These are phyloP conservation scores for Anas platyrhynchos DNA, from an alignment of 2,113 vertebrate genomes.

Conservation along the genomic window DNA sequence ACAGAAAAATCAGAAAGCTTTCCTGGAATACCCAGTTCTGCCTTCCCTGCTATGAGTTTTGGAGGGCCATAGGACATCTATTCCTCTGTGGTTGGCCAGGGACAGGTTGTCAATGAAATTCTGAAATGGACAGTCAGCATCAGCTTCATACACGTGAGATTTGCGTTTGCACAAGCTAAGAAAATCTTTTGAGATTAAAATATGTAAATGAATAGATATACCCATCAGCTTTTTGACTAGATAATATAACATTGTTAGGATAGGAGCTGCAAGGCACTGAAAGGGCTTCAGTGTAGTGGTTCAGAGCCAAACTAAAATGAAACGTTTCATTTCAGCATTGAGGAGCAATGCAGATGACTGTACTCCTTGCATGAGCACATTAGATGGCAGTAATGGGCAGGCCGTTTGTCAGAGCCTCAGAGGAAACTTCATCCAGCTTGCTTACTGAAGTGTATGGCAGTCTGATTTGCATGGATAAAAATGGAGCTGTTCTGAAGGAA, in stretches of 20 bases:
- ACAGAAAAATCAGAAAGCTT: background rate
- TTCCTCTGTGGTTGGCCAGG: background rate
- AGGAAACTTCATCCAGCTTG: background rate
- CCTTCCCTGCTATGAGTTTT: background rate
- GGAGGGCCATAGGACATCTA: background rate
- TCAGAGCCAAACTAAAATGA: fast-evolving
- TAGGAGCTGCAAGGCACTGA: background rate
- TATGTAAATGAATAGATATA: background rate
- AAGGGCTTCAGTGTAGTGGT: background rate
- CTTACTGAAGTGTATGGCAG: fast-evolving
- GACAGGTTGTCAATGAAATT: background rate
- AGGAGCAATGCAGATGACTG: fast-evolving
- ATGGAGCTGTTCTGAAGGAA: background rate
- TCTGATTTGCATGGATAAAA: background rate
- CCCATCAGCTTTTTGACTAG: background rate
- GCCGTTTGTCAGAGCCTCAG: background rate
- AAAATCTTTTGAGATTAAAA: background rate
- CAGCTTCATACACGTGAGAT: background rate
- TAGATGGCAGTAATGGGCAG: conserved; percentile 1
- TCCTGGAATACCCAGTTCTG: background rate
- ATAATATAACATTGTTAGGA: background rate
- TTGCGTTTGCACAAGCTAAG: background rate
- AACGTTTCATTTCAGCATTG: background rate
- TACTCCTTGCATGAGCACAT: background rate
- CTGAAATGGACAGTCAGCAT: background rate